A percentile compares a stretch with the other conserved stretches of the same genome.
Evolutionary conservation across 2,888 invertebrate species (phyloP).

Genomic region (Sussaba pulchella): DNA sequence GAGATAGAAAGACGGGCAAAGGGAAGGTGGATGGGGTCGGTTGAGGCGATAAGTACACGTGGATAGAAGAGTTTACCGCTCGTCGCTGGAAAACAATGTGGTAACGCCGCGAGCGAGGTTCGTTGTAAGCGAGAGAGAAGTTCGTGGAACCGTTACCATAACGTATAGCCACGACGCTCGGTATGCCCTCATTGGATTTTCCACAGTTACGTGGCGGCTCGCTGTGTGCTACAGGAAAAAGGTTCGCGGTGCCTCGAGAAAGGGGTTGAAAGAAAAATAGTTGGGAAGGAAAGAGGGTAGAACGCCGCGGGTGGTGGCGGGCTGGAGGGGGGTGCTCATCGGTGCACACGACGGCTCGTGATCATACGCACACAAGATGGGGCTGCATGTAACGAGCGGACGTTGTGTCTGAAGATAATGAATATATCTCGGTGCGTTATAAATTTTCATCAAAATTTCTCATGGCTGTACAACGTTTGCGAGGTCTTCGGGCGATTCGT

Average conservation of each 20-base stretch:
- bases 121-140: slow-evolving; percentile 54
- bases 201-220: slow-evolving; percentile 43
- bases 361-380: slow-evolving; percentile 24
- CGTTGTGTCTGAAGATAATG: slow-evolving; percentile 57
- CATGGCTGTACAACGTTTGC: slow-evolving; percentile 27
- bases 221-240: slow-evolving; percentile 39
- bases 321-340: slow-evolving; percentile 10
- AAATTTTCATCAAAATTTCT: slow-evolving; percentile 64
- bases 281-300: slow-evolving; percentile 47
- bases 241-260: slow-evolving; percentile 58
- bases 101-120: slow-evolving; percentile 57
- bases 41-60: slow-evolving; percentile 65
- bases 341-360: neutral
- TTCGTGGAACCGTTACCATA: slow-evolving; percentile 67
- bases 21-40: neutral
- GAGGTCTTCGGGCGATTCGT: slow-evolving; percentile 47
- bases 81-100: slow-evolving; percentile 67
- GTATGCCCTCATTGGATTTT: slow-evolving; percentile 65
- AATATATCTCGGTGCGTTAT: slow-evolving; percentile 64
- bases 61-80: slow-evolving; percentile 68
- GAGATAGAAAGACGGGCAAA: slow-evolving; percentile 2
- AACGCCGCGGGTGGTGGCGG: slow-evolving; percentile 17
- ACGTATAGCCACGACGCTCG: slow-evolving; percentile 60
- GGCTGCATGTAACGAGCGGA: slow-evolving; percentile 43
- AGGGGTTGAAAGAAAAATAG: slow-evolving; percentile 53